Evolutionary conservation across 2,888 invertebrate species (phyloP).

Genomic region (Brassicogethes aeneus): DNA sequence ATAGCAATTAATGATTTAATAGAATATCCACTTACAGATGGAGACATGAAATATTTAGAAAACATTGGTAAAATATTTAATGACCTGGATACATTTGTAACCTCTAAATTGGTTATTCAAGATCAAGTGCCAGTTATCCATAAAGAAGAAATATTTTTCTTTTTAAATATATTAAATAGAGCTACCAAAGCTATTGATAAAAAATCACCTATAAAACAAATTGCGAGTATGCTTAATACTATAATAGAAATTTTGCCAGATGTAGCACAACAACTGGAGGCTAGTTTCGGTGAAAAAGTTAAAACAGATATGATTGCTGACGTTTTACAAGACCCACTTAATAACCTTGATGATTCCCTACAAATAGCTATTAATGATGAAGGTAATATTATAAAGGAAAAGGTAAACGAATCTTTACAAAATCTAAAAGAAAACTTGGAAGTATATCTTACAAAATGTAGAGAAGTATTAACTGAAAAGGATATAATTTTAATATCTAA

Average conservation of each 20-base stretch:
- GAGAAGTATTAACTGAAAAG: slow-evolving; percentile 11
- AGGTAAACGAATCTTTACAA: slow-evolving; percentile 1
- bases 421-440: slow-evolving; percentile 10
- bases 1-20: slow-evolving; percentile 32
- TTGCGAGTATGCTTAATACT: slow-evolving; percentile 22
- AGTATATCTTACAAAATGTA: slow-evolving; percentile 9
- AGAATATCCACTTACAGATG: slow-evolving; percentile 24
- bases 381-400: slow-evolving; percentile 2
- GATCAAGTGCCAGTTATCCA: slow-evolving; percentile 10
- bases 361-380: neutral
- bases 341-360: slow-evolving; percentile 2
- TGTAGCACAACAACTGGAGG: slow-evolving; percentile 27
- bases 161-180: slow-evolving; percentile 22
- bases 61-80: slow-evolving; percentile 23
- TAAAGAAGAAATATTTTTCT: slow-evolving; percentile 20
- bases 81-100: slow-evolving; percentile 22
- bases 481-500: slow-evolving; percentile 5
- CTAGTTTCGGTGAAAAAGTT: slow-evolving; percentile 19
- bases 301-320: slow-evolving; percentile 16
- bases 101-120: slow-evolving; percentile 16
- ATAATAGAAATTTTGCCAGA: slow-evolving; percentile 24
- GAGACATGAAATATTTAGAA: slow-evolving; percentile 24
- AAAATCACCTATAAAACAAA: slow-evolving; percentile 22
- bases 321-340: slow-evolving; percentile 7
- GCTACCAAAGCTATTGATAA: slow-evolving; percentile 20